These are phyloP conservation scores for Oligia latruncula DNA, from an alignment of 2,888 invertebrate species.

Conservation along the genomic window DNA sequence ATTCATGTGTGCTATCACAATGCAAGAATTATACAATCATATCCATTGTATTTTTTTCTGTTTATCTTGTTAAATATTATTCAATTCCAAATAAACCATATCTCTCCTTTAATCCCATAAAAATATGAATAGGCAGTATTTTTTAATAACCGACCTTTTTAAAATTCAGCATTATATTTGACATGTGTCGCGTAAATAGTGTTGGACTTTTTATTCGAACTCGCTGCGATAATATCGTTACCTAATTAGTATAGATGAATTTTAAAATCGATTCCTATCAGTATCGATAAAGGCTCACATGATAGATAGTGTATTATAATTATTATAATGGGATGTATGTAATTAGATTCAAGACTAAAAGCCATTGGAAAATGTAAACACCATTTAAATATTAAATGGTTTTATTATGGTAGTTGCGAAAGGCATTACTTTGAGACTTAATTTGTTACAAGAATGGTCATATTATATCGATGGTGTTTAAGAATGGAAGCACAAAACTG, in stretches of 20 bases:
- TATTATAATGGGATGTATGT: slow-evolving; percentile 39
- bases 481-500: not conserved
- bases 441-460: not conserved
- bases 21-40: not conserved
- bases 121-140: not conserved
- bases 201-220: slow-evolving; percentile 48
- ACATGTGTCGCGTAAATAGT: slow-evolving; percentile 49
- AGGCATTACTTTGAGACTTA: slow-evolving; percentile 20
- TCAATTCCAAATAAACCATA: slow-evolving; percentile 4
- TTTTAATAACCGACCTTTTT: slow-evolving; percentile 43
- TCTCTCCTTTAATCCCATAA: not conserved
- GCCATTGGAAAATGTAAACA: slow-evolving; percentile 52
- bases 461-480: not conserved
- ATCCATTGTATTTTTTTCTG: not conserved
- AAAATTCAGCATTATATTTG: slow-evolving; percentile 52
- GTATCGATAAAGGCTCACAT: slow-evolving; percentile 50
- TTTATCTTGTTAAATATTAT: not conserved
- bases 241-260: slow-evolving; percentile 54
- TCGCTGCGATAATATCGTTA: slow-evolving; percentile 52
- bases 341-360: slow-evolving; percentile 41
- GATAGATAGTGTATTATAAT: slow-evolving; percentile 50
- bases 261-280: slow-evolving; percentile 59
- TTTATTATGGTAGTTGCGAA: slow-evolving; percentile 28
- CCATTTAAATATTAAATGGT: slow-evolving; percentile 52
- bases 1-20: not conserved